Percentiles rank a stretch among this genome's conserved stretches.
Evolutionary conservation across 2,888 invertebrate species (phyloP).

Genomic region (Apodemia mormo): DNA sequence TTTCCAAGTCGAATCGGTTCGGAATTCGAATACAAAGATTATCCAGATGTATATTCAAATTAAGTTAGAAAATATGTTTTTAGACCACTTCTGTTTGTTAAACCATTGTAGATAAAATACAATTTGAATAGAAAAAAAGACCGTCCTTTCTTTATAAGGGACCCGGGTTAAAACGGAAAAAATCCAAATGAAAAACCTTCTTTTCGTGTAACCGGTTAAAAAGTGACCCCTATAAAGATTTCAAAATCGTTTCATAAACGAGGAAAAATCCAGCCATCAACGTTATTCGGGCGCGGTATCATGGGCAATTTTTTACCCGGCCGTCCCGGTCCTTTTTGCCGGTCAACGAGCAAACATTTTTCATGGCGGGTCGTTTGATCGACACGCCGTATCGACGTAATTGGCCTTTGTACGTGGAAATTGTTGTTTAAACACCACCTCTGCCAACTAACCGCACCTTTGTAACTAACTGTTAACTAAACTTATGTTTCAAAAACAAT

Average conservation of each 20-base stretch:
- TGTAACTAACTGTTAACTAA: slow-evolving; percentile 21
- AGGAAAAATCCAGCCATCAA: slow-evolving; percentile 30
- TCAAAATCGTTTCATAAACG: slow-evolving; percentile 1
- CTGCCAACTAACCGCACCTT: slow-evolving; percentile 28
- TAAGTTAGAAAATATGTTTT: no score
- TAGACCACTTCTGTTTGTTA: no score
- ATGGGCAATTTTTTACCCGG: slow-evolving; percentile 42
- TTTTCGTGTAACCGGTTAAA: background rate
- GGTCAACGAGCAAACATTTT: slow-evolving; percentile 43
- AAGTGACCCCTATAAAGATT: background rate
- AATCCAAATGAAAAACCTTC: background rate
- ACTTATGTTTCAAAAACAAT: slow-evolving; percentile 3
- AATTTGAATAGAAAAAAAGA: no score
- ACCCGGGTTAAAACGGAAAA: no score
- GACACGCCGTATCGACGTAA: slow-evolving; percentile 44
- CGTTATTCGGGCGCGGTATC: slow-evolving; percentile 36
- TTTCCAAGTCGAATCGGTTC: no score
- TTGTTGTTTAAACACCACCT: slow-evolving; percentile 42
- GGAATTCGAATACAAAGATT: no score
- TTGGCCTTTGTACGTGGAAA: slow-evolving; percentile 49
- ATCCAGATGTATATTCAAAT: no score
- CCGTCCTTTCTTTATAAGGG: no score
- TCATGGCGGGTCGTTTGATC: slow-evolving; percentile 43
- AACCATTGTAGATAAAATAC: no score
- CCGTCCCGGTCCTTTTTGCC: slow-evolving; percentile 38